Evolutionary conservation across 2,113 vertebrate species (phyloP), one percentile per base, ranked within the genome.

Genomic region (Melanotaenia duboulayi): DNA sequence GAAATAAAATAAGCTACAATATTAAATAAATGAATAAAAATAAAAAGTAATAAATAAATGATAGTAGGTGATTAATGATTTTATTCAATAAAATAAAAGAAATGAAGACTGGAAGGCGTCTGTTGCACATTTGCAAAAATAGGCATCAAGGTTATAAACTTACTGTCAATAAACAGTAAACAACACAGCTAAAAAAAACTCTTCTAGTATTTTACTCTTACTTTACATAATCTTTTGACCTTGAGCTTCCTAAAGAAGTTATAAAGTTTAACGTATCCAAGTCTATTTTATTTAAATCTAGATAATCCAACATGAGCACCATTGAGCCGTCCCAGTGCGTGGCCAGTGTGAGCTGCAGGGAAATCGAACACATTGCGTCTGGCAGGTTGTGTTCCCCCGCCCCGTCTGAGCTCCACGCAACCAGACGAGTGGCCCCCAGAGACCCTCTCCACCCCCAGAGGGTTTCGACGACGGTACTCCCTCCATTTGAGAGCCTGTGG

Each of bases 401-500:
- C 91, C 68, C 78, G 78, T 77, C 89, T 94, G 87, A 93, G 87
- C 49, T 96, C 95, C 79, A 95, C 83, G 89, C 81, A 92, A 74
- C 87, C 80, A 1, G 85, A 76, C 80, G 91, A 75, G 81, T 52
- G 17, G 75, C 79, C 70, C 83, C 93, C 4, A 65, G 91, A 83
- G 87, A 63, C 0, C 0, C 92, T 92, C 61, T 97, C 95, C 79
- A 96, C 91, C 54, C 96, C 95, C 78, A 99, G 89, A 11, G 97
- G 98, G 93, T 99, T 99, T 85, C 94, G 95, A 22, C 96, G 94
- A 42, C 97, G 95, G 87, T 99, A 99, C 79, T 99, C 98, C 60
- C 95, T 94, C 98, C 98, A 99, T 90, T 98, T 99, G 81, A 99
- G 94, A 0, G 96, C 96, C 95, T 98, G 97, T 1, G 97, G 97